These are phyloP conservation scores for Sternarchorhynchus goeldii DNA, from an alignment of 2,797 vertebrate species.

Conservation along the genomic window DNA sequence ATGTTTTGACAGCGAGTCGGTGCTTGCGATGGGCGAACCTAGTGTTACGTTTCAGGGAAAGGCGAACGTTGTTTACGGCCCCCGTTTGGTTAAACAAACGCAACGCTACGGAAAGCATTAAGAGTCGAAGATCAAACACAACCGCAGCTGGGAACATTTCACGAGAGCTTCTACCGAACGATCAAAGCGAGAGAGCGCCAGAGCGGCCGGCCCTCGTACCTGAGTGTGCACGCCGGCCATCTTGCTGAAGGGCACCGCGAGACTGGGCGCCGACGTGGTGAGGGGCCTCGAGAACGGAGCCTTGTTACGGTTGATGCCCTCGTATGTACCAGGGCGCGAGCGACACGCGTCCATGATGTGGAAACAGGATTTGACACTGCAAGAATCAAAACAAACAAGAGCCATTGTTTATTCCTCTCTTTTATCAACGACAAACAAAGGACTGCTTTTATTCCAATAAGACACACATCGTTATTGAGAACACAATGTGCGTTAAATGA, in stretches of 20 bases:
- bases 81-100: neutral
- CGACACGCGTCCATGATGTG: slow-evolving; percentile 98
- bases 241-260: slow-evolving; percentile 87
- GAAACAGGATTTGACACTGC: slow-evolving; percentile 96
- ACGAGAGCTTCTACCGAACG: neutral
- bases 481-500: too few relatives aligned
- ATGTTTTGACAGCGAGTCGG: slow-evolving; percentile 18
- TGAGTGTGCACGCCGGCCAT: slow-evolving; percentile 87
- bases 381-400: neutral
- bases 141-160: neutral
- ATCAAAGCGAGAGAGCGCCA: neutral
- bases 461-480: too few relatives aligned
- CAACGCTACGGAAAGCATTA: neutral
- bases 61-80: neutral
- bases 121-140: slow-evolving; percentile 1
- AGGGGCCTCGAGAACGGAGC: slow-evolving; percentile 86
- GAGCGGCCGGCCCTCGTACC: slow-evolving; percentile 71
- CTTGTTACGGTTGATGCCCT: slow-evolving; percentile 88
- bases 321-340: slow-evolving; percentile 81
- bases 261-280: slow-evolving; percentile 78
- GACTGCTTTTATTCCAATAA: too few relatives aligned
- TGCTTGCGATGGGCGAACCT: neutral
- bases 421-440: too few relatives aligned
- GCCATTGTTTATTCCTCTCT: neutral
- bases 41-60: neutral